A percentile compares a stretch with the other conserved stretches of the same genome.
These are phyloP conservation scores for Muscicapa comitata DNA, from an alignment of 2,797 vertebrate genomes.

Conservation along the genomic window DNA sequence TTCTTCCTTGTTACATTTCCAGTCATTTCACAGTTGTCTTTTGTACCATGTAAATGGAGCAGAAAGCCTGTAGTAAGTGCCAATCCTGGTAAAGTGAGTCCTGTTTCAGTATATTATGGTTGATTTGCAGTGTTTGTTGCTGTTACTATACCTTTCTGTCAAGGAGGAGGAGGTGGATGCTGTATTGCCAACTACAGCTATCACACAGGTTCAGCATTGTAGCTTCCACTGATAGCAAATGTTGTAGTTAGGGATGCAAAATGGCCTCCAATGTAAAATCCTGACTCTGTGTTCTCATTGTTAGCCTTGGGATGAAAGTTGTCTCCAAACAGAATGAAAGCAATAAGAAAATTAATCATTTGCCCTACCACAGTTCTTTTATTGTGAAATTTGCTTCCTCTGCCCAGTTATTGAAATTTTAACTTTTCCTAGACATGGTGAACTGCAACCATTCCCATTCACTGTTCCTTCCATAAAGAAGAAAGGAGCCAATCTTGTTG, in stretches of 20 bases:
- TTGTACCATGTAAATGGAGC: not conserved
- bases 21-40: not conserved
- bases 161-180: not conserved
- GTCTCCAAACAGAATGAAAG: not conserved
- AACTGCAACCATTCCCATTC: not conserved
- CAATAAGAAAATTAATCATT: not conserved
- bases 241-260: not conserved
- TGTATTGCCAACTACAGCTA: not conserved
- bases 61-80: not conserved
- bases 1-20: not conserved
- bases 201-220: not conserved
- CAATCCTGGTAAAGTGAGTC: not conserved
- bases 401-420: not conserved
- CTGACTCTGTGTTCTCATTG: rapidly evolving
- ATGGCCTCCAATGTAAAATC: not conserved
- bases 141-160: not conserved
- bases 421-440: not conserved
- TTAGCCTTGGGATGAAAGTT: not conserved
- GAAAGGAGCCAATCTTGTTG: not conserved
- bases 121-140: not conserved
- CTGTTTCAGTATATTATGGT: not conserved
- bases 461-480: not conserved
- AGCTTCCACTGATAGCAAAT: not conserved
- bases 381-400: not conserved
- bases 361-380: not conserved